A percentile compares a stretch with the other conserved stretches of the same genome.
phyloP scores from a whole-genome alignment of 2,797 vertebrate species.

The Esox masquinongy region DNA sequence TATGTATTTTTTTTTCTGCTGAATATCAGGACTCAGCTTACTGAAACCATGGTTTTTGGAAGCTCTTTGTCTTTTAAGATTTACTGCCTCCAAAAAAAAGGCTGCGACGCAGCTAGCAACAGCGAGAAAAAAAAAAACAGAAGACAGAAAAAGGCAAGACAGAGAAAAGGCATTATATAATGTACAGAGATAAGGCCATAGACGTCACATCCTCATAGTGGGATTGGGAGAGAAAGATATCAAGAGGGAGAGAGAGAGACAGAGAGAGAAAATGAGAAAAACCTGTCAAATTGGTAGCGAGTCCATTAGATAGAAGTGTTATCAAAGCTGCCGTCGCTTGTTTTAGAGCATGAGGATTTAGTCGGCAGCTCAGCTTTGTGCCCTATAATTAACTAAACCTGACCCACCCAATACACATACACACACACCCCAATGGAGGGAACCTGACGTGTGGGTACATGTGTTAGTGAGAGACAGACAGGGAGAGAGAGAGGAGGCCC shows the following conservation, averaged over 20 bases:
- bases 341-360: conserved; percentile 14
- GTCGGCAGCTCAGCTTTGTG: too few species aligned
- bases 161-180: not conserved
- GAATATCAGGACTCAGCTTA: conserved; percentile 49
- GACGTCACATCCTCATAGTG: too few species aligned
- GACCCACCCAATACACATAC: too few species aligned
- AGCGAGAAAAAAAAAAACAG: conserved; percentile 42
- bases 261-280: not conserved
- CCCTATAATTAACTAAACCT: too few species aligned
- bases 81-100: conserved; percentile 55
- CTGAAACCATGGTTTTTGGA: conserved; percentile 25
- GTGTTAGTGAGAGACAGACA: too few species aligned
- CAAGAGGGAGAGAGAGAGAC: too few species aligned
- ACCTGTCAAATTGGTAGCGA: not conserved
- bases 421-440: too few species aligned
- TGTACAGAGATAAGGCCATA: not conserved
- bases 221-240: too few species aligned
- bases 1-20: conserved; percentile 19
- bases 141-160: conserved; percentile 30
- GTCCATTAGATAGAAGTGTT: not conserved
- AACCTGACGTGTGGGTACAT: too few species aligned
- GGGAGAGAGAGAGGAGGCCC: too few species aligned
- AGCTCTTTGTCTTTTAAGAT: conserved; percentile 46
- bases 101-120: conserved; percentile 34
- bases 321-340: not conserved